phyloP scores from a whole-genome alignment of 2,888 invertebrate genomes.

The Theretra japonica region DNA sequence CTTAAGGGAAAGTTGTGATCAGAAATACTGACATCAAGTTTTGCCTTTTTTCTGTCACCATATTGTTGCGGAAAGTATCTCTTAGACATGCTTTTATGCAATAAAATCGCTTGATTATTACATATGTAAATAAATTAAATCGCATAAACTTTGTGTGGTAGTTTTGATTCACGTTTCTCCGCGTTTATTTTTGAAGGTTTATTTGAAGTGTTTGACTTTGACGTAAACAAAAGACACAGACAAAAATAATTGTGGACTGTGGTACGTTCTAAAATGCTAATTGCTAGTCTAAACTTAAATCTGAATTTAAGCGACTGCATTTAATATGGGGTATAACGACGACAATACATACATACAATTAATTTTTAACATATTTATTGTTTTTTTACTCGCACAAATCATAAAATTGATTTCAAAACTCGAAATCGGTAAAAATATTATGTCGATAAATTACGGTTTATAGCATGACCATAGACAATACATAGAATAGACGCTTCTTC shows the following conservation, averaged over 20 bases:
- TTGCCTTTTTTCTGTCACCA: slow-evolving; percentile 73
- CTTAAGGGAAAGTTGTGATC: slow-evolving; percentile 79
- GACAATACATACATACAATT: too few relatives aligned
- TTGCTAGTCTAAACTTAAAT: too few relatives aligned
- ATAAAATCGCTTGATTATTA: slow-evolving; percentile 29
- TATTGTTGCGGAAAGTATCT: slow-evolving; percentile 66
- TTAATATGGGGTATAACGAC: too few relatives aligned
- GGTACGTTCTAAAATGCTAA: not conserved
- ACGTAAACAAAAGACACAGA: not conserved
- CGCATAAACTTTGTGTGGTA: not conserved
- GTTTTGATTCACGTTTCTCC: not conserved
- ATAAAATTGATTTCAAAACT: not conserved
- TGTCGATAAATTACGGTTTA: not conserved
- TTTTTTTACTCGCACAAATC: too few relatives aligned
- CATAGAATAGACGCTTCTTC: slow-evolving; percentile 7
- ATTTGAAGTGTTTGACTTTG: not conserved
- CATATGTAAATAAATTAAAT: slow-evolving; percentile 33
- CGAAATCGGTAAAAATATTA: not conserved
- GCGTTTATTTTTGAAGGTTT: not conserved
- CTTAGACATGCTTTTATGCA: slow-evolving; percentile 66
- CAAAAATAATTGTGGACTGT: not conserved
- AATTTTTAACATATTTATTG: too few relatives aligned
- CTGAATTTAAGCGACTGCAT: too few relatives aligned
- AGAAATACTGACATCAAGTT: slow-evolving; percentile 70
- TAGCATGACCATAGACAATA: slow-evolving; percentile 12